These are phyloP conservation scores for Eira barbara DNA, from an alignment of 2,113 vertebrate species.

Conservation along the genomic window DNA sequence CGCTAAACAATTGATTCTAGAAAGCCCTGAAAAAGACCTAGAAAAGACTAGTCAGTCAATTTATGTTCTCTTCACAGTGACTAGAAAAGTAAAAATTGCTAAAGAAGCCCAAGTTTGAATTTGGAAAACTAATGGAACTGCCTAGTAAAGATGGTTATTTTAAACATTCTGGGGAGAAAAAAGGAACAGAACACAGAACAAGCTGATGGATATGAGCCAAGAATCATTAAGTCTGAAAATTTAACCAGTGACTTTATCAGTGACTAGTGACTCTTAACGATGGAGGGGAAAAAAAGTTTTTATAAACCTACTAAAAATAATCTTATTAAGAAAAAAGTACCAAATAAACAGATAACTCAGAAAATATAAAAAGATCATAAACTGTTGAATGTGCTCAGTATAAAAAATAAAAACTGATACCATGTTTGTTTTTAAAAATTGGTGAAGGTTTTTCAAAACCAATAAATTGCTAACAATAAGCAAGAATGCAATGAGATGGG, in stretches of 20 bases:
- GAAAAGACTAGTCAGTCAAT: not conserved
- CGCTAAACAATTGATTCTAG: not conserved
- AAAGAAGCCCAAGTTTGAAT: not conserved
- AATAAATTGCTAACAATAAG: not conserved
- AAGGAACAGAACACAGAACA: not conserved
- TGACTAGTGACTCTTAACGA: not conserved
- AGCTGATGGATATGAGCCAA: not conserved
- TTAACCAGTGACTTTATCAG: not conserved
- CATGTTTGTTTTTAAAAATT: not conserved
- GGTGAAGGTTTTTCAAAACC: not conserved
- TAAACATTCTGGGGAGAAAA: not conserved
- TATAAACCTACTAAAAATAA: not conserved
- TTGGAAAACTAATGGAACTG: not conserved
- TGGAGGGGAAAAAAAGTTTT: not conserved
- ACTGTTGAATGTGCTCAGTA: not conserved
- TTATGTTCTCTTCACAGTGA: not conserved
- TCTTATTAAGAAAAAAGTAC: not conserved
- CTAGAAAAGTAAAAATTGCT: not conserved
- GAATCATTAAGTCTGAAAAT: constrained; percentile 42
- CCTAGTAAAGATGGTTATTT: not conserved
- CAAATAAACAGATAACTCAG: not conserved
- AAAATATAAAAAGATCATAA: not conserved
- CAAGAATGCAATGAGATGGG: not conserved
- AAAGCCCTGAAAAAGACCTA: not conserved
- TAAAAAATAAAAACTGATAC: not conserved